Percentiles rank a stretch among this genome's conserved stretches.
Conservation (phyloP, 2,113 vertebrate species). For the Sphaerodactylus townsendi region DNA sequence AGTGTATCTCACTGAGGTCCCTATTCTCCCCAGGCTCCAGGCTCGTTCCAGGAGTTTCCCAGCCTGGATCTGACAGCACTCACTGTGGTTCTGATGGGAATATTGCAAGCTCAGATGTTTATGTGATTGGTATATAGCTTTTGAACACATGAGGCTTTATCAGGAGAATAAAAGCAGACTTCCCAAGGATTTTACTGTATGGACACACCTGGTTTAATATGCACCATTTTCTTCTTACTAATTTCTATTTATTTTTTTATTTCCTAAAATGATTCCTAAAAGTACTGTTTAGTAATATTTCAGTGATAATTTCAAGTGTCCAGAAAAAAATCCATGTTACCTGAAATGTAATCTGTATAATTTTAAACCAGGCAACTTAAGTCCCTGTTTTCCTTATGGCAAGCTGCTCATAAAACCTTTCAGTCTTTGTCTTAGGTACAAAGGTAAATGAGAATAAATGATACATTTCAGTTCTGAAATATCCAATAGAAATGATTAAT, state of each 20-base stretch:
- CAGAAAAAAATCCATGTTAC: no score
- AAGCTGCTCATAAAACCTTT: background rate
- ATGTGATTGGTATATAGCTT: background rate
- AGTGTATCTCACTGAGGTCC: no score
- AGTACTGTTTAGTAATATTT: background rate
- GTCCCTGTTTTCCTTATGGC: background rate
- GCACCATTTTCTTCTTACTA: background rate
- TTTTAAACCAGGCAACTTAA: background rate
- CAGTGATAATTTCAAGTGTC: slow-evolving; percentile 16
- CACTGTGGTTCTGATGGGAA: background rate
- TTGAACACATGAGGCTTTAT: background rate
- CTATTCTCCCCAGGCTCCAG: background rate
- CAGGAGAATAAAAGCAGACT: background rate
- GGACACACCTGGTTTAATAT: background rate
- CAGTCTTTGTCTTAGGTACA: background rate
- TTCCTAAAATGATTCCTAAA: background rate
- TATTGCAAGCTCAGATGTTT: background rate
- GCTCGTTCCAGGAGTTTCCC: no score
- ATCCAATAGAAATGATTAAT: background rate
- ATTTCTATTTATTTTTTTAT: background rate
- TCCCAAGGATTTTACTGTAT: background rate
- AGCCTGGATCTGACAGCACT: no score
- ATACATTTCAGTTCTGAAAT: background rate
- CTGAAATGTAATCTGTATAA: background rate
- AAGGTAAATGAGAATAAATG: background rate